phyloP scores from a whole-genome alignment of 2,888 invertebrate genomes.

The Lysandra bellargus region DNA sequence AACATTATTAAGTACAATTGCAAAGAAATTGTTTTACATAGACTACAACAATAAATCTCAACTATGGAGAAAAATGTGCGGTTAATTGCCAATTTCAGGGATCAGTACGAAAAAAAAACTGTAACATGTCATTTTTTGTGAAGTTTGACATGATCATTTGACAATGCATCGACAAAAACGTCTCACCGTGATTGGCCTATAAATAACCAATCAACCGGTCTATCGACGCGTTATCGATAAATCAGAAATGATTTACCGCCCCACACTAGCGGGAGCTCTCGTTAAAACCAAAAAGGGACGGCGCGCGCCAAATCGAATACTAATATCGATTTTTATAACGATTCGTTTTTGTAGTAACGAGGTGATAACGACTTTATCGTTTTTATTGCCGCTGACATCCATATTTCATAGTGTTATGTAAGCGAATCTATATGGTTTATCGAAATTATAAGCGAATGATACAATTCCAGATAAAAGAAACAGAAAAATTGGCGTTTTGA shows the following conservation, averaged over 20 bases:
- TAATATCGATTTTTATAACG: slow-evolving; percentile 27
- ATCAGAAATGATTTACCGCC: slow-evolving; percentile 19
- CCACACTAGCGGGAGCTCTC: not conserved
- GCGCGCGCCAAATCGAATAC: slow-evolving; percentile 23
- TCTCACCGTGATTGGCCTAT: slow-evolving; percentile 12
- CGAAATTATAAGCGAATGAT: too few relatives aligned
- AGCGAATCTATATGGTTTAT: not conserved
- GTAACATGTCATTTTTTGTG: not conserved
- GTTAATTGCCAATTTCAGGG: not conserved
- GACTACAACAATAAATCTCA: not conserved
- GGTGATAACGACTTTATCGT: slow-evolving; percentile 14
- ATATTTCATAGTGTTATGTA: not conserved
- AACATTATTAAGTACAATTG: not conserved
- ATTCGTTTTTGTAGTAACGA: slow-evolving; percentile 1
- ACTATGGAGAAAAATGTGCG: not conserved
- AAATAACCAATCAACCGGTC: slow-evolving; percentile 23
- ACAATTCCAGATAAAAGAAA: too few relatives aligned
- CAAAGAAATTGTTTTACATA: not conserved
- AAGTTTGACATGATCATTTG: not conserved
- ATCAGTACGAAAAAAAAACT: not conserved
- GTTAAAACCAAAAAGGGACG: slow-evolving; percentile 27
- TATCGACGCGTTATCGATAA: slow-evolving; percentile 21
- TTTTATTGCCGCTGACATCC: not conserved
- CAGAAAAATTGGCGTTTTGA: too few relatives aligned
- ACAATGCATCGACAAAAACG: slow-evolving; percentile 12